Percentiles rank a stretch among this genome's conserved stretches.
Conservation (phyloP, 2,797 vertebrate genomes). For the Rhyacichthys aspro region DNA sequence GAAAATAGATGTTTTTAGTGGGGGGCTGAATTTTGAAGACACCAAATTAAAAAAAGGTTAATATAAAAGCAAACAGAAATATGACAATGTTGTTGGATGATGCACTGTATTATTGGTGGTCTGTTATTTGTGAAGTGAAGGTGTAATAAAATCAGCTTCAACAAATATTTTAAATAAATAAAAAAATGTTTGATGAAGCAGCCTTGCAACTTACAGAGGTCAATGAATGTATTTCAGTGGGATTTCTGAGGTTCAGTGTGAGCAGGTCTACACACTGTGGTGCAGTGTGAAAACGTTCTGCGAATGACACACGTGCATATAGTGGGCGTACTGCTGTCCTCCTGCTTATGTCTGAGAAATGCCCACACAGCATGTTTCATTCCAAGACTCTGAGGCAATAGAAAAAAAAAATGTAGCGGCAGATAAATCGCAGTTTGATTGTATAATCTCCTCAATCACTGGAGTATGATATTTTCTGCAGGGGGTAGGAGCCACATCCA, state of each 20-base stretch:
- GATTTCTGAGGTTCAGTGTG: not conserved
- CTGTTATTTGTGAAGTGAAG: slow-evolving; percentile 35
- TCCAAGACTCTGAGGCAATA: not conserved
- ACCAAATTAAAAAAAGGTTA: not conserved
- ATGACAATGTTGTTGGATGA: not conserved
- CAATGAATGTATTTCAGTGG: not conserved
- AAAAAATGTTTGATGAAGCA: not conserved
- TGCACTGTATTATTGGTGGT: slow-evolving; percentile 7
- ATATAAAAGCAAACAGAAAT: not conserved
- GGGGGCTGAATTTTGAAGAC: not conserved
- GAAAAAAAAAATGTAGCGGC: not conserved
- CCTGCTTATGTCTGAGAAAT: not conserved
- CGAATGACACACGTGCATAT: slow-evolving; percentile 1
- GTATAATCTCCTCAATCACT: not conserved
- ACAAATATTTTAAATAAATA: slow-evolving; percentile 17
- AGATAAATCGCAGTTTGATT: slow-evolving; percentile 5
- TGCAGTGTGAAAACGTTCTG: slow-evolving; percentile 17
- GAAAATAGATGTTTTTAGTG: slow-evolving; percentile 7
- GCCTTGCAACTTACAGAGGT: not conserved
- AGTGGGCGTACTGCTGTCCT: not conserved
- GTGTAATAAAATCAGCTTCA: slow-evolving; percentile 26
- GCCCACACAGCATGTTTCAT: not conserved
- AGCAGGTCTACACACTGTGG: slow-evolving; percentile 11
- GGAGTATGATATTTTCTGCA: slow-evolving; percentile 2
- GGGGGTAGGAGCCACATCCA: not conserved